Base-by-base conservation (phyloP, 2,888 invertebrate genomes). In the Cynaeus angustus region DNA sequence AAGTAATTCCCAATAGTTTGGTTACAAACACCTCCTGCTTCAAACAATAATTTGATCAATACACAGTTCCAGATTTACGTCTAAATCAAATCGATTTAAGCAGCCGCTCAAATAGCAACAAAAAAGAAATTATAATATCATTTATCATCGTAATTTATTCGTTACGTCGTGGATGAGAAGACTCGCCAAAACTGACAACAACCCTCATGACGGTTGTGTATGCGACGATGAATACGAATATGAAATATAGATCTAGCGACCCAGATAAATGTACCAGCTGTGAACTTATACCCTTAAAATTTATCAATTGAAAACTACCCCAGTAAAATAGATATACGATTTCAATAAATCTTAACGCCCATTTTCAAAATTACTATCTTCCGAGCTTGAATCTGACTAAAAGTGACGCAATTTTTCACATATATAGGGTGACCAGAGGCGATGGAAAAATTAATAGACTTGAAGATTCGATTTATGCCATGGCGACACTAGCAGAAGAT, bases 191-290 rank as follows among this genome's bases (percentile, higher is more conserved):
- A 75, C 74, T 74, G 76, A 75, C 74, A 76, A 75, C 76, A 76
- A 76, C 76, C 75, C 77, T 77, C 73, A 77, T 78, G 77, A 77
- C 72, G 76, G 71, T 72, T 72, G 72, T 75, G 70, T 74, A 73
- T 75, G 73, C 74, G 66, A 76, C 73, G 75, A 77, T 79, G 77
- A 79, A 80, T 78, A 78, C 76, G 77, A 79, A 78, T 78, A 77
- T 80, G 79, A 79, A 78, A 79, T 80, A 79, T 79, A 79, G 79
- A 79, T 79, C 73, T 75, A 71, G 68, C 74, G 73, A 75, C 76
- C 76, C 73, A 76, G 73, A 78, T 77, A 74, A 76, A 75, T 73
- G 75, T 72, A 74, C 77, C 77, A 78, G 77, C 75, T 78, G 78
- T 74, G 75, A 75, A 76, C 73, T 75, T 75, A 65, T 71, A 74